Conservation (phyloP, 2,797 vertebrate species). For the Tragelaphus oryx region DNA sequence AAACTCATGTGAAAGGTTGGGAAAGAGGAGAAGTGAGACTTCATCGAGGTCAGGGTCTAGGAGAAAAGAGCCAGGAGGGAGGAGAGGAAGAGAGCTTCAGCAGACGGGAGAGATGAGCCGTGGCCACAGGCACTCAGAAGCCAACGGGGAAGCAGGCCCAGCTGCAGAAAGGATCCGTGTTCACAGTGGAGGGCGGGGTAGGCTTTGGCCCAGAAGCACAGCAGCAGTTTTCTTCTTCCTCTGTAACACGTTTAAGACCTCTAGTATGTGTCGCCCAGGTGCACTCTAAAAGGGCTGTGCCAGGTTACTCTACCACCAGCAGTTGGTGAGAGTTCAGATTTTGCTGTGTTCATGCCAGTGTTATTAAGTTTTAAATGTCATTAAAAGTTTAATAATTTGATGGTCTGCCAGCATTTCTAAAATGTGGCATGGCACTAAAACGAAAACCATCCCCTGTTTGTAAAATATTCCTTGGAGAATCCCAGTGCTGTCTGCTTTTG, state of each 20-base stretch:
- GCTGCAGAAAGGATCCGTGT: background rate
- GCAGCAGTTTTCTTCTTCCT: background rate
- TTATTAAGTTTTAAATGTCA: constrained; percentile 36
- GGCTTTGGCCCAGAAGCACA: background rate
- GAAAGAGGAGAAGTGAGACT: no score
- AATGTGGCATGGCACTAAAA: background rate
- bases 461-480: background rate
- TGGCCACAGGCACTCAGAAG: background rate
- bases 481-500: background rate
- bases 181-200: background rate
- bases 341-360: background rate
- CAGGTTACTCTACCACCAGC: background rate
- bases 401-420: constrained; percentile 30
- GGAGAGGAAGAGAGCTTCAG: background rate
- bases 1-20: background rate
- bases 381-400: constrained; percentile 31
- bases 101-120: background rate
- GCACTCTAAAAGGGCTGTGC: background rate
- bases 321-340: background rate
- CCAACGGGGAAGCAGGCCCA: background rate
- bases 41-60: background rate
- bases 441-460: background rate
- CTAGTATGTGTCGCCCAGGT: background rate
- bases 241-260: background rate
- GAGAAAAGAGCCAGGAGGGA: background rate